Base-by-base conservation (phyloP, 1,140 invertebrate genomes). In the Lordiphosa mommai region DNA sequence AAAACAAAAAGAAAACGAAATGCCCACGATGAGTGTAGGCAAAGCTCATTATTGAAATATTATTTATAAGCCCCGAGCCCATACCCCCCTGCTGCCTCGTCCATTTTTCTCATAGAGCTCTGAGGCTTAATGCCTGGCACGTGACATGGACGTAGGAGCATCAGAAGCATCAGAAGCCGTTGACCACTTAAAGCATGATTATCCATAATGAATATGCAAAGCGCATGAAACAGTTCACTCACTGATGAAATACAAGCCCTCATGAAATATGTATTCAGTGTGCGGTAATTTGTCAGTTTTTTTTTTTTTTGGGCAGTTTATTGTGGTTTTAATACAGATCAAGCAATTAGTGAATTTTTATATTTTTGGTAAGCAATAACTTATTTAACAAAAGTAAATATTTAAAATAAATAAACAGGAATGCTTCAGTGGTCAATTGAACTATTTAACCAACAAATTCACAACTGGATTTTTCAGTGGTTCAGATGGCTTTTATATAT, bases 181-280 rank as follows among this genome's bases (percentile, higher is more conserved):
- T 67, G 74, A 61, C 76, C 74, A 74, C 58, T 82, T 80, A 80
- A 82, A 61, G 61, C 66, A 29, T 63, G 71, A 80, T 80, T 80
- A 80, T 82, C 71, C 70, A 60, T 82, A 82, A 80, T 82, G 71
- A 80, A 80, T 76, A 82, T 82, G 76, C 76, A 67, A 67, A 76
- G 61, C 61, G 33, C 51, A 49, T 60, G 49, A 46, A 63, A 63
- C 38, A 47, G 37, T 49, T 10, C 16, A 10, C 36, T 13, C 10
- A 9, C 17, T 29, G 2, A 20, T 13, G 6, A 29, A 29, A 27
- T 60, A 36, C 55, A 74, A 82, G 61, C 46, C 40, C 40, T 13
- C 37, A 71, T 76, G 46, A 82, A 70, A 58, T 71, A 70, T 70
- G 49, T 37, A 49, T 48, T 43, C 50, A 27, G 23, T 3, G 61